A percentile compares a stretch with the other conserved stretches of the same genome.
Evolutionary conservation across 1,140 invertebrate species (phyloP).

Genomic region (Uloborus diversus): DNA sequence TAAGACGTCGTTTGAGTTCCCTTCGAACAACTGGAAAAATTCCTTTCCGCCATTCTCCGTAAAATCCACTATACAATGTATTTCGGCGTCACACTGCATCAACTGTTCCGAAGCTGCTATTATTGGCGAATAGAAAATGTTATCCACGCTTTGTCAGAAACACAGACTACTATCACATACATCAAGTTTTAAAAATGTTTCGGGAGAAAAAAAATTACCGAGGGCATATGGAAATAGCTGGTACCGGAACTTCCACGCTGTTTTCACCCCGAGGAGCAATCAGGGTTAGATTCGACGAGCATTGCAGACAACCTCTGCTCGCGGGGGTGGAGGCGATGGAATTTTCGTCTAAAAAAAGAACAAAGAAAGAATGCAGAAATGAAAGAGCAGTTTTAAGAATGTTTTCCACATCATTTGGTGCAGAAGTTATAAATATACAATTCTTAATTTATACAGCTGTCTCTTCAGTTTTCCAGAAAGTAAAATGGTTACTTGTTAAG

Average conservation of each 20-base stretch:
- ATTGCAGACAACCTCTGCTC: not conserved
- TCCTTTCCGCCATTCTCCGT: too few species aligned
- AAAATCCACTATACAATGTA: too few species aligned
- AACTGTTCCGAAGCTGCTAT: too few species aligned
- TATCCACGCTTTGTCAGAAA: too few species aligned
- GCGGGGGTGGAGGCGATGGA: not conserved
- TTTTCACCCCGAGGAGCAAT: not conserved
- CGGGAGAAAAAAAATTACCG: not conserved
- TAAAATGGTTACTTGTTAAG: not conserved
- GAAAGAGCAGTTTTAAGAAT: not conserved
- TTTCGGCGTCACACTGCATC: too few species aligned
- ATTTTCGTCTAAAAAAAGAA: not conserved
- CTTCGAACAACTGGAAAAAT: too few species aligned
- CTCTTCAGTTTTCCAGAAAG: not conserved
- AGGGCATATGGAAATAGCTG: not conserved
- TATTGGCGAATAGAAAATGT: too few species aligned
- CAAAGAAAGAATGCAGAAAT: not conserved
- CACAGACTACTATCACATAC: too few species aligned
- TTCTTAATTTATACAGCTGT: not conserved
- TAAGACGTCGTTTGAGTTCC: too few species aligned
- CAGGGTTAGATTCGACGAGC: not conserved
- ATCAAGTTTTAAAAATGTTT: too few species aligned
- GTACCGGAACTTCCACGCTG: not conserved
- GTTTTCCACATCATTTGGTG: not conserved
- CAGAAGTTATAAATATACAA: not conserved